Evolutionary conservation across 2,113 vertebrate genomes (phyloP), one percentile per base, ranked within the genome.

Genomic region (Perca schrenkii): DNA sequence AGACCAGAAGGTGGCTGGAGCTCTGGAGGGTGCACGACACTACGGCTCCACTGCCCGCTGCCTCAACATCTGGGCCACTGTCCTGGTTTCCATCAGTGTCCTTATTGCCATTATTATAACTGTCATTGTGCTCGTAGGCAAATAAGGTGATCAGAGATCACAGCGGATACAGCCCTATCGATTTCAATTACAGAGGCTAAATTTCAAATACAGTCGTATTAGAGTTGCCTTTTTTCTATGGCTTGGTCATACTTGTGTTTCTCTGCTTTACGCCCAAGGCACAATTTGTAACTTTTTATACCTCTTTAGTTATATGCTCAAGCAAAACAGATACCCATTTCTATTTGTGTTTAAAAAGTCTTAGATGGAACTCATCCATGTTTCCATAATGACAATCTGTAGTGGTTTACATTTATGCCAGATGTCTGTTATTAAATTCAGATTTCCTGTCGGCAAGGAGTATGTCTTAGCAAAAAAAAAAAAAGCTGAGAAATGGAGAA

Each of bases 1-100:
- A 78, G 91, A 95, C 81, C 74, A 77, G 47, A 94, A 92, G 74
- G 4, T 92, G 46, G 17, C 36, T 7, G 89, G 93, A 40, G 92
- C 94, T 58, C 16, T 85, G 53, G 12, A 70, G 0, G 88, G 85
- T 2, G 92, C 90, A 6, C 60, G 13, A 5, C 16, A 6, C 4
- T 86, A 91, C 1, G 88, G 70, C 19, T 53, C 77, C 34, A 92
- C 49, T 1, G 93, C 94, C 0, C 54, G 77, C 14, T 54, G n/a
- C 16, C 34, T 89, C 70, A 95, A 95, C 76, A 73, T 88, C 34
- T 13, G 1, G 0, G n/a, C 84, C 13, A 46, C 80, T 0, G 4
- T 65, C 22, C 0, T 89, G 10, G 0, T 36, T 22, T 8, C 6
- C 69, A 0, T 14, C 12, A 0, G 1, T 0, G 0, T 67, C 4